A percentile compares a stretch with the other conserved stretches of the same genome.
phyloP scores from a whole-genome alignment of 23 tunicate genomes.

The Trididemnum nubilum region DNA sequence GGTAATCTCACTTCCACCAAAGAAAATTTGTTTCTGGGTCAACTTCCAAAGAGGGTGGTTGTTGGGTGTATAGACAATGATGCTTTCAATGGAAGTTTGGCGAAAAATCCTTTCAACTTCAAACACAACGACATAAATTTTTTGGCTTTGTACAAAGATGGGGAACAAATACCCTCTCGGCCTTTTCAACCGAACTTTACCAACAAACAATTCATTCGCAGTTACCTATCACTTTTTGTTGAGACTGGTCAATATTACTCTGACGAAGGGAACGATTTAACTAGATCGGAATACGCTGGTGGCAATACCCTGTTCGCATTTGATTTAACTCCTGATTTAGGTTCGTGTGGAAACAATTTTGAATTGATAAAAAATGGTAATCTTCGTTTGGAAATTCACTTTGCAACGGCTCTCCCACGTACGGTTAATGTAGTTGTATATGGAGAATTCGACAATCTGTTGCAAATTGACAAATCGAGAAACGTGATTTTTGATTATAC shows the following conservation, averaged over 20 bases:
- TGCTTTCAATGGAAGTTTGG: constrained; percentile 22
- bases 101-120: constrained; percentile 31
- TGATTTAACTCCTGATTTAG: constrained; percentile 30
- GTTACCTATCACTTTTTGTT: constrained; percentile 10
- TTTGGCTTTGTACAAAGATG: constrained; percentile 15
- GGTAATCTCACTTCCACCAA: constrained; percentile 23
- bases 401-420: constrained; percentile 11
- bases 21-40: constrained; percentile 38
- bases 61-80: constrained; percentile 39
- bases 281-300: constrained; percentile 4
- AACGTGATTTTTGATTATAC: too few species aligned
- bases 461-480: too few species aligned
- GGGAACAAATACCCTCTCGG: constrained; percentile 17
- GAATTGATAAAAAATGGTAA: constrained; percentile 36
- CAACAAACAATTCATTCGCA: constrained; percentile 10
- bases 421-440: constrained; percentile 20
- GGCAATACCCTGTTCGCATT: constrained; percentile 40
- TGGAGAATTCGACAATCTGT: constrained; percentile 33
- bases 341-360: not conserved
- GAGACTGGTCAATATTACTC: constrained; percentile 1
- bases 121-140: constrained; percentile 19
- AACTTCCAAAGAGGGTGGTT: constrained; percentile 35
- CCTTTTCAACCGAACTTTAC: constrained; percentile 28
- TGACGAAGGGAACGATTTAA: constrained; percentile 17
- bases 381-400: constrained; percentile 33